Evolutionary conservation across 2,888 invertebrate genomes (phyloP).

Genomic region (Deroplatys truncata): DNA sequence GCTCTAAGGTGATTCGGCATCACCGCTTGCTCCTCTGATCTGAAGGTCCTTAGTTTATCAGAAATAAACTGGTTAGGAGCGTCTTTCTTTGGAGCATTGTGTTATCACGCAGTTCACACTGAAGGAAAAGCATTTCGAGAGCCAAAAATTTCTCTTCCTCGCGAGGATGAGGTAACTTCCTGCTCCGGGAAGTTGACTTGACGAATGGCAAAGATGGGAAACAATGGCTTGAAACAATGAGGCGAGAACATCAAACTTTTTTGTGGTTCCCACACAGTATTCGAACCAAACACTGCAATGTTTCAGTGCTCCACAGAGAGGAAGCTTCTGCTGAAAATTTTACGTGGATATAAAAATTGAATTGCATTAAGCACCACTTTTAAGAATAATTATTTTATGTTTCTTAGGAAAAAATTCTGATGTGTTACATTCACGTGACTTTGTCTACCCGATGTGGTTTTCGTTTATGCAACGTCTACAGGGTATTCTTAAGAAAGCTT

Average conservation of each 20-base stretch:
- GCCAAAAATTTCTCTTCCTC: neutral
- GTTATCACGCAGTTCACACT: neutral
- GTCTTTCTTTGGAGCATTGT: neutral
- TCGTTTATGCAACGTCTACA: too few relatives aligned
- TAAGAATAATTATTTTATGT: too few relatives aligned
- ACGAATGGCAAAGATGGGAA: neutral
- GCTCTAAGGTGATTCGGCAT: too few relatives aligned
- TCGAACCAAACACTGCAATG: neutral
- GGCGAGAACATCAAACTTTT: neutral
- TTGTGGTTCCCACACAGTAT: neutral
- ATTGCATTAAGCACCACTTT: too few relatives aligned
- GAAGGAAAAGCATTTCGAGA: neutral
- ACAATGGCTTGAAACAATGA: neutral
- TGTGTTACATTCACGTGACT: too few relatives aligned
- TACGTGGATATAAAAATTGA: too few relatives aligned
- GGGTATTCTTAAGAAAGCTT: too few relatives aligned
- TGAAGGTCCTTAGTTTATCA: too few relatives aligned
- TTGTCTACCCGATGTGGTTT: too few relatives aligned
- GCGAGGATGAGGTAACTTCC: neutral
- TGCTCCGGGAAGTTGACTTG: neutral
- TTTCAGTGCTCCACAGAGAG: too few relatives aligned
- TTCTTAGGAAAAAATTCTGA: too few relatives aligned
- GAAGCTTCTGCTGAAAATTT: neutral
- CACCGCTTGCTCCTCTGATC: too few relatives aligned
- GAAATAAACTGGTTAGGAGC: neutral